Evolutionary conservation across 2,888 invertebrate species (phyloP).

Genomic region (Himalopsyche japonica): DNA sequence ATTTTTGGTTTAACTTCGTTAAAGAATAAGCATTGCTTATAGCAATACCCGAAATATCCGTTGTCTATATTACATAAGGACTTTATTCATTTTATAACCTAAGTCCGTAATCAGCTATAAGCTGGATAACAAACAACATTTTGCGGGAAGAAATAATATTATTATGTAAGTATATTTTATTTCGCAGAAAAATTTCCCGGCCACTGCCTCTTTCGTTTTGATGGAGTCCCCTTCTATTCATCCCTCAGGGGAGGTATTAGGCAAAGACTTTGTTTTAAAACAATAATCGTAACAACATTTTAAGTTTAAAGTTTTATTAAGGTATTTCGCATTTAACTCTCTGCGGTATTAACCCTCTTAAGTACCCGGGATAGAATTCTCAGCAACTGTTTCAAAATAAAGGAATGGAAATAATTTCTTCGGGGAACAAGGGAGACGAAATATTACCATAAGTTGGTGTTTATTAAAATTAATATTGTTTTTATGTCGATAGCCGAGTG

Average conservation of each 20-base stretch:
- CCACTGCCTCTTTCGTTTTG: neutral
- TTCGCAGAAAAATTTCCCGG: neutral
- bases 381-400: neutral
- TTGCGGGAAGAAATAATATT: neutral
- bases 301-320: conserved; percentile 29
- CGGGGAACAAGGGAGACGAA: neutral
- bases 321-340: conserved; percentile 9
- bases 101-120: neutral
- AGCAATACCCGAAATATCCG: too few species aligned
- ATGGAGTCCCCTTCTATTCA: neutral
- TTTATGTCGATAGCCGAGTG: neutral
- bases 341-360: conserved; percentile 1
- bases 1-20: too few species aligned
- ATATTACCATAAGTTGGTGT: neutral
- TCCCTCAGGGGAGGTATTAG: conserved; percentile 19
- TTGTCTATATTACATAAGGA: too few species aligned
- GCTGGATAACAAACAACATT: neutral
- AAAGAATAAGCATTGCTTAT: too few species aligned
- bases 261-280: conserved; percentile 28
- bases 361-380: neutral
- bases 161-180: neutral
- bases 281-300: conserved; percentile 33
- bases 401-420: neutral
- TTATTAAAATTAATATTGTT: neutral
- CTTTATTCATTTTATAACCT: too few species aligned